Evolutionary conservation across 2,888 invertebrate genomes (phyloP), one percentile per base, ranked within the genome.

Genomic region (Hemistola chrysoprasaria): DNA sequence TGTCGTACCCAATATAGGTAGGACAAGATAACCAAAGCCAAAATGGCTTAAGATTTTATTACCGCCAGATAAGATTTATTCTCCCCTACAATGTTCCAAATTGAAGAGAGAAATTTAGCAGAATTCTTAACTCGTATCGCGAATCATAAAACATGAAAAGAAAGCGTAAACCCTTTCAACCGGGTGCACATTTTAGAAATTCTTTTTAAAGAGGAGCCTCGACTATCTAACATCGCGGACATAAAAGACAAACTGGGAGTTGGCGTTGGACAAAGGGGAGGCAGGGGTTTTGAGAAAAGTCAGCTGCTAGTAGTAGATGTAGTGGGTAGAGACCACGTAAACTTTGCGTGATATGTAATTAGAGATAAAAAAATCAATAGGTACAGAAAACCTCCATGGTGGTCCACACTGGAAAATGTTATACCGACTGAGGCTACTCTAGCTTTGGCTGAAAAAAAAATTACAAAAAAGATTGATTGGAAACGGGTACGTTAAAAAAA

Each of bases 131-230:
- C 50, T 47, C 49, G 51, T 47, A 48, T 52, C 48, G 47, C 50
- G 50, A 48, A 48, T 48, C 55, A 47, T 52, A 52, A 55, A 55
- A 52, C 41, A 46, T 44, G 50, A 55, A 52, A 47, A 50, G 50
- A 50, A 50, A 54, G 50, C 40, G 40, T 37, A 39, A 47, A 50
- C 52, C 52, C 48, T 55, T 52, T 52, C 55, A 47, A 47, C 32
- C 47, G 50, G 40, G 48, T 55, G 50, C 47, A 48, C 55, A 52
- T 55, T 55, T 55, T 40, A 50, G 47, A 52, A 46, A 50, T 47
- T 55, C 52, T 44, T 55, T 55, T 52, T 38, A 52, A 46, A 47
- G 34, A 41, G 35, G 28, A 31, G 23, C 40, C 31, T 23, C 25
- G 35, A 34, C 41, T 52, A 55, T 55, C 52, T 50, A 6, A 26